A percentile compares a stretch with the other conserved stretches of the same genome.
These are phyloP conservation scores for Drosophila arizonae DNA, from an alignment of 1,140 invertebrate species.

Conservation along the genomic window DNA sequence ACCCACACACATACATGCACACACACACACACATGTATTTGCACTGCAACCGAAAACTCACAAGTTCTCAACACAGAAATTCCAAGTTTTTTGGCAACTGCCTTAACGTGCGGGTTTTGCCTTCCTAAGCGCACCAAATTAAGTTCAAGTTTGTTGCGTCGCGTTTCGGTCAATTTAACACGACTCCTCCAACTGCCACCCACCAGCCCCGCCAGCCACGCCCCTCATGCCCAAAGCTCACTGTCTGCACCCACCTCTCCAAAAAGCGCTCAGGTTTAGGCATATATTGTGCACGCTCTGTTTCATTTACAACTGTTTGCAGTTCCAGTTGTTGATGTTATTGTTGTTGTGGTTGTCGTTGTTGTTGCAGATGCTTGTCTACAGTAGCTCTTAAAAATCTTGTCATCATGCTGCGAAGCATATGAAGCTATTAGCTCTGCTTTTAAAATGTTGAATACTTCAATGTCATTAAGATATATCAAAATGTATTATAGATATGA, in stretches of 20 bases:
- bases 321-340: conserved; percentile 17
- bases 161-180: conserved; percentile 56
- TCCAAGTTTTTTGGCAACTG: conserved; percentile 10
- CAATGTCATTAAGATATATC: too few species aligned
- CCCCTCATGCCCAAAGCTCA: neutral
- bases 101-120: conserved; percentile 28
- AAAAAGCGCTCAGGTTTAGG: conserved; percentile 38
- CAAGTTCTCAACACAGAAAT: conserved; percentile 9
- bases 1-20: neutral
- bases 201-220: neutral
- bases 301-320: conserved; percentile 39
- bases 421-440: neutral
- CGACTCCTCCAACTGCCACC: neutral
- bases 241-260: conserved; percentile 23
- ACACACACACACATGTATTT: conserved; percentile 3
- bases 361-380: neutral
- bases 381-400: conserved; percentile 30
- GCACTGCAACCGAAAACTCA: neutral
- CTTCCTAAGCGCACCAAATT: conserved; percentile 41
- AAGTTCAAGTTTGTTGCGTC: conserved; percentile 56
- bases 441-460: too few species aligned
- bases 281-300: conserved; percentile 56
- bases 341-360: conserved; percentile 12
- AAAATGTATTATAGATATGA: too few species aligned
- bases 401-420: conserved; percentile 15